These are phyloP conservation scores for Apodemia hepburni DNA, from an alignment of 2,888 invertebrate species.

Conservation along the genomic window DNA sequence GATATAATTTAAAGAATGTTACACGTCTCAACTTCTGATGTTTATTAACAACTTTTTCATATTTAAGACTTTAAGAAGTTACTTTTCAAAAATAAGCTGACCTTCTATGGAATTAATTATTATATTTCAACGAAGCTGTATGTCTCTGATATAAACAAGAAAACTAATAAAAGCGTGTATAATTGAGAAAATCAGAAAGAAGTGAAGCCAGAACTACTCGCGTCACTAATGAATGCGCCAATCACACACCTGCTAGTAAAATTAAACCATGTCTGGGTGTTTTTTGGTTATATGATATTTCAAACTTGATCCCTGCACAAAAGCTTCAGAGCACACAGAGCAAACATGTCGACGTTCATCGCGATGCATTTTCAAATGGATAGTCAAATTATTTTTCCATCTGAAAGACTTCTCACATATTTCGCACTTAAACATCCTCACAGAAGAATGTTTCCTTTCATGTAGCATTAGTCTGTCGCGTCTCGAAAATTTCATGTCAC, in stretches of 20 bases:
- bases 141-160: too few species aligned
- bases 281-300: constrained; percentile 14
- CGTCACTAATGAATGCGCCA: too few species aligned
- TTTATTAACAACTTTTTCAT: too few species aligned
- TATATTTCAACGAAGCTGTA: too few species aligned
- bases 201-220: too few species aligned
- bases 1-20: too few species aligned
- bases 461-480: background rate
- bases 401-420: constrained; percentile 16
- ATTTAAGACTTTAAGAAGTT: too few species aligned
- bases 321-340: constrained; percentile 5
- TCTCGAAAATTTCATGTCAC: constrained; percentile 21
- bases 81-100: too few species aligned
- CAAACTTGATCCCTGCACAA: constrained; percentile 5
- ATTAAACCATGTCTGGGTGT: constrained; percentile 9
- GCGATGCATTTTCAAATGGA: constrained; percentile 10
- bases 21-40: too few species aligned
- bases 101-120: too few species aligned
- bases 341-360: constrained; percentile 1
- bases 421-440: constrained; percentile 3
- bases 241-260: background rate
- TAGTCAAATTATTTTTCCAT: constrained; percentile 5
- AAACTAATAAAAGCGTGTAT: too few species aligned
- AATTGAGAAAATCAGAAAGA: too few species aligned
- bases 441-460: constrained; percentile 7